phyloP scores from a whole-genome alignment of 2,113 vertebrate genomes.

The Carassius carassius region DNA sequence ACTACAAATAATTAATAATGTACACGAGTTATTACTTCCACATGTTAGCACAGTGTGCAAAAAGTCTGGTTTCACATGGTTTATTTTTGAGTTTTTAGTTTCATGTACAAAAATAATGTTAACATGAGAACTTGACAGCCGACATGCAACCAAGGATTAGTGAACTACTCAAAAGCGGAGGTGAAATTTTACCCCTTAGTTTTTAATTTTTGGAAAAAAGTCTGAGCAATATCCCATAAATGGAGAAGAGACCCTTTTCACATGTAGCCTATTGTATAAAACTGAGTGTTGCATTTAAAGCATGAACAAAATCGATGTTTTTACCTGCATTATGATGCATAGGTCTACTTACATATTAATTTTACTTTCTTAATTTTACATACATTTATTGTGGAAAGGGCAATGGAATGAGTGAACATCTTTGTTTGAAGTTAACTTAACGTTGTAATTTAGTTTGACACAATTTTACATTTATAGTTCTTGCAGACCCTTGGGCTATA shows the following conservation, averaged over 20 bases:
- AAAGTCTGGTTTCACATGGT: background rate
- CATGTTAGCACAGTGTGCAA: background rate
- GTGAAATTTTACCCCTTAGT: background rate
- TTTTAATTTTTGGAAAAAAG: background rate
- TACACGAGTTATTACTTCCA: conserved; percentile 14
- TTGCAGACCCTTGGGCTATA: background rate
- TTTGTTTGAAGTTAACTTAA: background rate
- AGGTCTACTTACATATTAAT: too few species aligned
- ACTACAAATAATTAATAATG: conserved; percentile 10
- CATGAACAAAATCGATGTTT: too few species aligned
- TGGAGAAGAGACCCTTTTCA: too few species aligned
- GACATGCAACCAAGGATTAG: background rate
- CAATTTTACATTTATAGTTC: background rate
- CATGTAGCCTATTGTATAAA: too few species aligned
- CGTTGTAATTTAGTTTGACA: background rate
- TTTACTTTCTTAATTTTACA: background rate
- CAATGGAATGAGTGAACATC: background rate
- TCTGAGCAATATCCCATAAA: background rate
- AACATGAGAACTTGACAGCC: background rate
- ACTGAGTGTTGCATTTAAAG: too few species aligned
- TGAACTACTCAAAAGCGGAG: background rate
- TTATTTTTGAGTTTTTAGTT: conserved; percentile 5
- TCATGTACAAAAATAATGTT: conserved; percentile 23
- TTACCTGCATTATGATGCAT: too few species aligned
- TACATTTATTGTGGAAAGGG: background rate